Conservation (phyloP, 1,140 invertebrate species). For the Ruditapes philippinarum region DNA sequence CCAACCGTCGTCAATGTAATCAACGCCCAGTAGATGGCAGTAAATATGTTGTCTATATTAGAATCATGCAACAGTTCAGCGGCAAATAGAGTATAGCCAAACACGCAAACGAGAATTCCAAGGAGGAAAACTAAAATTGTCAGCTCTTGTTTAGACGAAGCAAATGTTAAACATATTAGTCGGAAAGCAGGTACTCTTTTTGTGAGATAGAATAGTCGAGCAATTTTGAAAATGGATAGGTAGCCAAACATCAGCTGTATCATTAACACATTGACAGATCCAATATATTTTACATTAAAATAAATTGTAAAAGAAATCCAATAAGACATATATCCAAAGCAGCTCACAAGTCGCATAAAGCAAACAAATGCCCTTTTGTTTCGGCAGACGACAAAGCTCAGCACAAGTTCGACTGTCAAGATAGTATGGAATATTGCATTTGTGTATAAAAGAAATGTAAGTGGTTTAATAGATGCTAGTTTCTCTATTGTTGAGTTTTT, state of each 20-base stretch:
- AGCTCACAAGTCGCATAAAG: background rate
- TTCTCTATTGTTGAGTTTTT: background rate
- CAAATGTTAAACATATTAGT: constrained; percentile 1
- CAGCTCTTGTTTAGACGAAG: constrained; percentile 8
- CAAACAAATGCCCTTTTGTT: background rate
- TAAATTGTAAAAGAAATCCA: background rate
- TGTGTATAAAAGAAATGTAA: background rate
- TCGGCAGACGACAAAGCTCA: background rate
- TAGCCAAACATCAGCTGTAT: background rate
- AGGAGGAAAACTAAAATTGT: constrained; percentile 10
- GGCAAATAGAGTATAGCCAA: constrained; percentile 22
- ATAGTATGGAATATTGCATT: background rate
- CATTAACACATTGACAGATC: background rate
- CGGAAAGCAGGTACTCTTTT: background rate
- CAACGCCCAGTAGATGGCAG: constrained; percentile 85
- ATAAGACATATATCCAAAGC: background rate
- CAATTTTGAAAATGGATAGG: constrained; percentile 17
- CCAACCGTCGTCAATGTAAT: constrained; percentile 87
- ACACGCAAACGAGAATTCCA: constrained; percentile 22
- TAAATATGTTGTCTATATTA: constrained; percentile 25
- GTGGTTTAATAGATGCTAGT: background rate
- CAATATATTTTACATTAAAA: background rate
- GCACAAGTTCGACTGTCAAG: background rate
- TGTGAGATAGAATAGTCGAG: constrained; percentile 6
- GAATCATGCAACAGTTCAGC: constrained; percentile 1